Evolutionary conservation across 2,113 vertebrate genomes (phyloP).

Genomic region (Corythoichthys intestinalis): DNA sequence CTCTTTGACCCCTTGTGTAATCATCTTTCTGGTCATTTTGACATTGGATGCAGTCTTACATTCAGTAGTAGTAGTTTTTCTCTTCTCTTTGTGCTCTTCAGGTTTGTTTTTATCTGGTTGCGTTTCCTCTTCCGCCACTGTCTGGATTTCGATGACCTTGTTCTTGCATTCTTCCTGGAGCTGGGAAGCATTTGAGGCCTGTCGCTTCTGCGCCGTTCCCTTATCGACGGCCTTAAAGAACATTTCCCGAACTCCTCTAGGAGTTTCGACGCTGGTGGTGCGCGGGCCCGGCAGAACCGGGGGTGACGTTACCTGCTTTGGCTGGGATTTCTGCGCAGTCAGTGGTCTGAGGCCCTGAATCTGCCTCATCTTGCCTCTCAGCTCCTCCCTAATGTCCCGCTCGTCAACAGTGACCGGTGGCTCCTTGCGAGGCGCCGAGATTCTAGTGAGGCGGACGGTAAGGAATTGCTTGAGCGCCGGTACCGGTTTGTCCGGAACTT

Average conservation of each 20-base stretch:
- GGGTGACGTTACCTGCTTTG: slow-evolving; percentile 24
- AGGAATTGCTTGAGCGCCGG: slow-evolving; percentile 69
- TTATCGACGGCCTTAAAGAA: slow-evolving; percentile 55
- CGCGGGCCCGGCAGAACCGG: slow-evolving; percentile 19
- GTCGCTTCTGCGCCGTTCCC: slow-evolving; percentile 30
- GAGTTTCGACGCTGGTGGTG: slow-evolving; percentile 39
- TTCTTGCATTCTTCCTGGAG: slow-evolving; percentile 9
- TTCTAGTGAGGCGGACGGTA: slow-evolving; percentile 67
- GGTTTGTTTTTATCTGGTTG: slow-evolving; percentile 6
- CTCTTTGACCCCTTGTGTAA: neutral
- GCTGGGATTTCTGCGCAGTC: slow-evolving; percentile 32
- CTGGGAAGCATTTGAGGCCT: slow-evolving; percentile 12
- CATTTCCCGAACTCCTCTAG: slow-evolving; percentile 64
- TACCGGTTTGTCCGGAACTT: slow-evolving; percentile 34
- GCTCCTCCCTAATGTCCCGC: slow-evolving; percentile 4
- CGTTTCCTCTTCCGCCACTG: slow-evolving; percentile 6
- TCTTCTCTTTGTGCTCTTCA: slow-evolving; percentile 16
- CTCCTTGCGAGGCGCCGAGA: slow-evolving; percentile 43
- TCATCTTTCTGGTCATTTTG: slow-evolving; percentile 8
- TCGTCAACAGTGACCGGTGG: slow-evolving; percentile 24
- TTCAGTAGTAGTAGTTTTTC: neutral
- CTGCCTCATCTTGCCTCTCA: slow-evolving; percentile 31
- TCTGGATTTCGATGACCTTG: slow-evolving; percentile 43
- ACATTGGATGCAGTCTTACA: neutral
- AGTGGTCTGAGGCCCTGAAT: slow-evolving; percentile 23